These are phyloP conservation scores for Panagrolaimus sp. DNA, from an alignment of 1,140 invertebrate species.

Conservation along the genomic window DNA sequence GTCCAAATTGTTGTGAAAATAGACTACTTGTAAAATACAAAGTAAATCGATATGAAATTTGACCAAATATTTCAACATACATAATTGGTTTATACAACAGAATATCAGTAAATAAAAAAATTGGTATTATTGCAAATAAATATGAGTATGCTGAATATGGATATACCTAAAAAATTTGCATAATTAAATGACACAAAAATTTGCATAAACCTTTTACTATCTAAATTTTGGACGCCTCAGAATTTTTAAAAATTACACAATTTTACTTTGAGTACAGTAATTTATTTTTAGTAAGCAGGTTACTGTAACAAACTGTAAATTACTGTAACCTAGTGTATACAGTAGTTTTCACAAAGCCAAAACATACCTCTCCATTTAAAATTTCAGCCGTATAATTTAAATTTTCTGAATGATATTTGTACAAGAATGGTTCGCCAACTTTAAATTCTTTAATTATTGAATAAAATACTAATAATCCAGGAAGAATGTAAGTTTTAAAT, in stretches of 20 bases:
- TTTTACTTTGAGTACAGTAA: no score
- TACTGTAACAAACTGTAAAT: no score
- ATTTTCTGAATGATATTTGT: neutral
- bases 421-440: neutral
- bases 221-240: no score
- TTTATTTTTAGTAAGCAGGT: no score
- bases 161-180: slow-evolving; percentile 61
- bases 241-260: no score
- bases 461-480: neutral
- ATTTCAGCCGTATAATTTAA: no score
- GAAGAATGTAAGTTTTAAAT: neutral
- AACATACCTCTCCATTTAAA: neutral
- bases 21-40: slow-evolving; percentile 46
- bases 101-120: slow-evolving; percentile 48
- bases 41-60: slow-evolving; percentile 40
- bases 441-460: no score
- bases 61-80: slow-evolving; percentile 47
- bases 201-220: no score
- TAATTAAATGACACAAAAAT: no score
- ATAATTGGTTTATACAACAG: slow-evolving; percentile 50
- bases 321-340: no score
- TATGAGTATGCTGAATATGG: slow-evolving; percentile 47
- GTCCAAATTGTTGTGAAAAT: slow-evolving; percentile 38
- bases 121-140: slow-evolving; percentile 41
- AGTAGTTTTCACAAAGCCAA: no score